Evolutionary conservation across 2,888 invertebrate species (phyloP).

Genomic region (Alsophila aescularia): DNA sequence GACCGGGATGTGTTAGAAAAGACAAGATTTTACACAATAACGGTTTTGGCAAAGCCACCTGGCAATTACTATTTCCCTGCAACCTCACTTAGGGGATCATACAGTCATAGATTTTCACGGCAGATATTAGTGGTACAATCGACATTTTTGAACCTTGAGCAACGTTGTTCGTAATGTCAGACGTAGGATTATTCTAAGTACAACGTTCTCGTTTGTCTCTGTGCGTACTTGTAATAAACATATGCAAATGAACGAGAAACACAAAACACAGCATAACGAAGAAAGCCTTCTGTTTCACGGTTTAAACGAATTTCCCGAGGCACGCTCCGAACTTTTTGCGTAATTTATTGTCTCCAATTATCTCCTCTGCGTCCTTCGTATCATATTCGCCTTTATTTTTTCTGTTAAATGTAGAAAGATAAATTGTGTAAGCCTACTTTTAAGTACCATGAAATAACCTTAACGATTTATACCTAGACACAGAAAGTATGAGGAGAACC

Average conservation of each 20-base stretch:
- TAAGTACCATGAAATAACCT: background rate
- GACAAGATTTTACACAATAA: no score
- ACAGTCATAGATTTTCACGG: no score
- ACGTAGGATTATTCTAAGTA: background rate
- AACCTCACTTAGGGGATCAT: no score
- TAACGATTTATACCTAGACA: background rate
- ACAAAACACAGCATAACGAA: conserved; percentile 24
- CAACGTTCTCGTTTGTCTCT: conserved; percentile 4
- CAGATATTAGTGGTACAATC: no score
- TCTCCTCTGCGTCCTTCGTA: conserved; percentile 22
- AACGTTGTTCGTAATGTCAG: background rate
- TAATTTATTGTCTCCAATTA: conserved; percentile 36
- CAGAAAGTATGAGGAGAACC: no score
- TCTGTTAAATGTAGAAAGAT: conserved; percentile 8
- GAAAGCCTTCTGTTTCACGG: conserved; percentile 23
- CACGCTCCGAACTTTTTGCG: conserved; percentile 16
- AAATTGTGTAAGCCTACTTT: conserved; percentile 1
- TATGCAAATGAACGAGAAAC: conserved; percentile 36
- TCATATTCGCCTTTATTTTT: conserved; percentile 22
- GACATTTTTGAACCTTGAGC: no score
- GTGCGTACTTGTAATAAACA: conserved; percentile 23
- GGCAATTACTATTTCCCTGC: no score
- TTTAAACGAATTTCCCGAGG: conserved; percentile 20
- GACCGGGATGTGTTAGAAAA: no score
- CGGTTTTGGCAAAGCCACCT: no score